Evolutionary conservation across 2,113 vertebrate genomes (phyloP), one percentile per base, ranked within the genome.

Genomic region (Pyxicephalus adspersus): DNA sequence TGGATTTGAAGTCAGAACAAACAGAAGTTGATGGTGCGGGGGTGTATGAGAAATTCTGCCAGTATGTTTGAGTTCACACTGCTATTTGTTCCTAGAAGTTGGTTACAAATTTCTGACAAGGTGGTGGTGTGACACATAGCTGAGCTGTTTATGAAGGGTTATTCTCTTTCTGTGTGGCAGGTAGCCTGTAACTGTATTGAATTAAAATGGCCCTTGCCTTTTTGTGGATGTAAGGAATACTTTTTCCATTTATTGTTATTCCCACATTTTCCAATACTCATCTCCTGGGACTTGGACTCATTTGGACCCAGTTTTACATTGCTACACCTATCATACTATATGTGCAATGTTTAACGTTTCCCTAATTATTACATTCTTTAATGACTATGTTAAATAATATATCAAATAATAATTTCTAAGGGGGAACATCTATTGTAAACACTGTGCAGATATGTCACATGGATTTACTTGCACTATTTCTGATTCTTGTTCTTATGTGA

Each of bases 1-100:
- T 73, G 58, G 45, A 73, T 81, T 73, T 81, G 67, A 73, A 81
- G 50, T 64, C 61, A 64, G 58, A 72, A 73, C 26, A 81, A 73
- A 73, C 58, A 50, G 58, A 81, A 64, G 68, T 63, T 3, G 13
- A 23, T 81, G 58, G 28, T 64, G 55, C 23, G 60, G 78, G 78
- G 68, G 68, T 73, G 68, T 64, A 81, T 28, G 58, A 73, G 34
- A 34, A 2, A 34, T 54, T 78, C 38, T 54, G 54, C 68, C 31
- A 31, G 22, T 72, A 16, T 23, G 31, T 71, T 60, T 80, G 45
- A 31, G 34, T 64, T 73, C 29, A 63, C n/a, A 13, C 0, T 23
- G 67, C n/a, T 73, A 64, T 81, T 81, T 71, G 34, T 66, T 64
- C 20, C 26, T 54, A 38, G 64, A 73, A 50, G 61, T 61, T 81